phyloP scores from a whole-genome alignment of 1,140 invertebrate genomes.

The Camponotus vicinus region DNA sequence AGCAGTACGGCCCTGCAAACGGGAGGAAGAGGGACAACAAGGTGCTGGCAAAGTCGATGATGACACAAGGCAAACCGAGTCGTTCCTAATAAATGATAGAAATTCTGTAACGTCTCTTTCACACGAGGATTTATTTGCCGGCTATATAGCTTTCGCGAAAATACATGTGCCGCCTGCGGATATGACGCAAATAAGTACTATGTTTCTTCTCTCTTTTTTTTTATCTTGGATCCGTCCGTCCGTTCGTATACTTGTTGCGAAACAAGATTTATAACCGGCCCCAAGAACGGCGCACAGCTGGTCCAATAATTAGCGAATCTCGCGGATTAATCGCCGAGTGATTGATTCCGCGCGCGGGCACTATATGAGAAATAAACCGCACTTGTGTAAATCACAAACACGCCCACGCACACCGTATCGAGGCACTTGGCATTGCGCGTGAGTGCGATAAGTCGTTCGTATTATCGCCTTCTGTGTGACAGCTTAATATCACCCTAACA shows the following conservation, averaged over 20 bases:
- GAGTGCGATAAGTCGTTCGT: conserved; percentile 60
- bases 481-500: conserved; percentile 59
- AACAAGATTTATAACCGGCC: conserved; percentile 25
- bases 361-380: conserved; percentile 50
- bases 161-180: background rate
- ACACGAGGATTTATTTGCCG: conserved; percentile 15
- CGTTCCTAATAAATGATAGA: conserved; percentile 19
- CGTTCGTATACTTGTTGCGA: conserved; percentile 4
- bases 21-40: background rate
- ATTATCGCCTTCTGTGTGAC: conserved; percentile 60
- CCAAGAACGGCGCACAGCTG: conserved; percentile 29
- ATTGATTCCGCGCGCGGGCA: conserved; percentile 47
- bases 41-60: background rate
- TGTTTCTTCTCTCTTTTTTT: background rate
- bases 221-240: conserved; percentile 8
- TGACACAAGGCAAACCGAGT: conserved; percentile 49
- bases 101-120: conserved; percentile 25
- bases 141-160: conserved; percentile 19
- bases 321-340: conserved; percentile 40
- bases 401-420: conserved; percentile 45
- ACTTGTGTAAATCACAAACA: conserved; percentile 58
- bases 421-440: conserved; percentile 24
- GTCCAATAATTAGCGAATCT: conserved; percentile 50
- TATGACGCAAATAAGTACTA: conserved; percentile 32
- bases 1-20: background rate